A percentile compares a stretch with the other conserved stretches of the same genome.
Evolutionary conservation across 2,113 vertebrate genomes (phyloP).

Genomic region (Rostratula benghalensis): DNA sequence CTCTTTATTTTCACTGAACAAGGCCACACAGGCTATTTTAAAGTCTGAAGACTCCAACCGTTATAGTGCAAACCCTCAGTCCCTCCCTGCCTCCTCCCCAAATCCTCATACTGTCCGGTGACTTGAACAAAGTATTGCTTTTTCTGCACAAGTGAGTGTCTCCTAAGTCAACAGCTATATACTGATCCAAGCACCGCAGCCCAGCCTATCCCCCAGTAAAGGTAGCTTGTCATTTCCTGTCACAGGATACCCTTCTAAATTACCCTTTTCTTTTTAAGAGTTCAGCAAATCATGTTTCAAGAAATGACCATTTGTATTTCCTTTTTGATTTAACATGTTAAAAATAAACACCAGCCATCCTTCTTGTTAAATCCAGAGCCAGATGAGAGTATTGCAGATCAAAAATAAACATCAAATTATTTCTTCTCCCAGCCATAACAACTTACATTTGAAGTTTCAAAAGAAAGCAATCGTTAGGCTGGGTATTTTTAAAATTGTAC

Average conservation of each 20-base stretch:
- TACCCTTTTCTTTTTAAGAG: constrained; percentile 28
- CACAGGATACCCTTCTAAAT: constrained; percentile 61
- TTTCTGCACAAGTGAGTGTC: constrained; percentile 61
- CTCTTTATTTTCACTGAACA: constrained; percentile 57
- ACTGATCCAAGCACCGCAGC: constrained; percentile 13
- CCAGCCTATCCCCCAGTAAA: constrained; percentile 32
- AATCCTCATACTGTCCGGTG: constrained; percentile 70
- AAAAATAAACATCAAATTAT: constrained; percentile 7
- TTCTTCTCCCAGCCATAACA: neutral
- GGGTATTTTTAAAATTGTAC: neutral
- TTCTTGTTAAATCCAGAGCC: neutral
- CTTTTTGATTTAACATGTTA: constrained; percentile 34
- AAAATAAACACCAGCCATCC: constrained; percentile 56
- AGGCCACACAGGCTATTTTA: constrained; percentile 74
- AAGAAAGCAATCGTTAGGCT: neutral
- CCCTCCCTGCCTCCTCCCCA: constrained; percentile 64
- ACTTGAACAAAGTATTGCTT: constrained; percentile 75
- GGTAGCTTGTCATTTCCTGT: constrained; percentile 67
- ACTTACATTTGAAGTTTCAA: neutral
- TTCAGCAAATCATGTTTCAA: neutral
- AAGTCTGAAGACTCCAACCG: constrained; percentile 75
- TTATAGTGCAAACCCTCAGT: constrained; percentile 60
- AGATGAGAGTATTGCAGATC: neutral
- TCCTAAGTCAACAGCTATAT: constrained; percentile 49
- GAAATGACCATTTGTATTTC: constrained; percentile 39